A percentile compares a stretch with the other conserved stretches of the same genome.
Evolutionary conservation across 1,140 invertebrate species (phyloP).

Genomic region (Ceratosolen fusciceps): DNA sequence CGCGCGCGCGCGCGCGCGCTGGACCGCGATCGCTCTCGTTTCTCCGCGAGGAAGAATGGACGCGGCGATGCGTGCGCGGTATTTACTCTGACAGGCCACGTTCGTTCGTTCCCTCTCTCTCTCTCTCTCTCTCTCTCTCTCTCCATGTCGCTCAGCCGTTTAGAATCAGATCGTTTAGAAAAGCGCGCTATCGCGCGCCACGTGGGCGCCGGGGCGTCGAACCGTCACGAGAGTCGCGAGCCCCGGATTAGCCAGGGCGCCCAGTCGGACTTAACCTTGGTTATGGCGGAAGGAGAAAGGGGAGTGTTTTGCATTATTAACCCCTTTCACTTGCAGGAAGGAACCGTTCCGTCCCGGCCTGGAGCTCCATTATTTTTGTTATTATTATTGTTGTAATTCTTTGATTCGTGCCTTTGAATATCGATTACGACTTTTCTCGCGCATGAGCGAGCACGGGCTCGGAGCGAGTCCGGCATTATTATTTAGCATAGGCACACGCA

Average conservation of each 20-base stretch:
- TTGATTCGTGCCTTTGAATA: not conserved
- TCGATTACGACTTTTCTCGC: slow-evolving; percentile 3
- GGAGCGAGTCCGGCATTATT: not conserved
- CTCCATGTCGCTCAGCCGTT: not conserved
- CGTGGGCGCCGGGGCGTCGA: slow-evolving; percentile 13
- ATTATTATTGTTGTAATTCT: not conserved
- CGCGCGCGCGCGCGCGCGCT: too few species aligned
- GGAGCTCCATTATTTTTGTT: not conserved
- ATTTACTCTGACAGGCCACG: slow-evolving; percentile 39
- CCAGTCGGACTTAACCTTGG: too few species aligned
- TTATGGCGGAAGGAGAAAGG: too few species aligned
- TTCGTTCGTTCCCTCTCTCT: not conserved
- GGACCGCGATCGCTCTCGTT: not conserved
- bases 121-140: not conserved
- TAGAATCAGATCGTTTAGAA: not conserved
- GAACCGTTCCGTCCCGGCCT: not conserved
- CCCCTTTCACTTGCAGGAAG: not conserved
- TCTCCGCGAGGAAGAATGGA: slow-evolving; percentile 46
- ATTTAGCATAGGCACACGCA: too few species aligned
- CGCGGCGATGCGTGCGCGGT: slow-evolving; percentile 50
- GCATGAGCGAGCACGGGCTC: slow-evolving; percentile 18
- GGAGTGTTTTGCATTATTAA: too few species aligned
- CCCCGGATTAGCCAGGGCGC: not conserved
- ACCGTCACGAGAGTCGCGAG: slow-evolving; percentile 11
- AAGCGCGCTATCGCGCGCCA: not conserved